These are phyloP conservation scores for Pelvicachromis taeniatus DNA, from an alignment of 2,113 vertebrate genomes.

Conservation along the genomic window DNA sequence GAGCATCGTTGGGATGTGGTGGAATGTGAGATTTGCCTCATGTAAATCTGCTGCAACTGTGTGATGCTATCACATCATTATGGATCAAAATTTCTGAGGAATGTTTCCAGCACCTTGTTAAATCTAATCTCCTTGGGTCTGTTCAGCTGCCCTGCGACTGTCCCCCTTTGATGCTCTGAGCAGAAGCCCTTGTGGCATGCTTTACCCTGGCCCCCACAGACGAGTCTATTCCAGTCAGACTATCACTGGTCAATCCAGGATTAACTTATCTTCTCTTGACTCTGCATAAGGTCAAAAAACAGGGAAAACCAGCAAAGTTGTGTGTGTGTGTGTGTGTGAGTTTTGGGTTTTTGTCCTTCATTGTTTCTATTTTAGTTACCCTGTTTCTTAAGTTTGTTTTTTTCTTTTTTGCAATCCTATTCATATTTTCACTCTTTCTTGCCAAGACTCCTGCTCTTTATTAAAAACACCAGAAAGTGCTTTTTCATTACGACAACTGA, in stretches of 20 bases:
- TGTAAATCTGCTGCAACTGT: not conserved
- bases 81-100: not conserved
- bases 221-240: conserved; percentile 5
- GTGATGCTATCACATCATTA: not conserved
- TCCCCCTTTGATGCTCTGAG: not conserved
- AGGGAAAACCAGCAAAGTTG: not conserved
- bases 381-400: not conserved
- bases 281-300: not conserved
- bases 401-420: not conserved
- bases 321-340: not conserved
- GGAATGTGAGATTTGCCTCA: not conserved
- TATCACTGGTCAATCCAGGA: conserved; percentile 32
- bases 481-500: conserved; percentile 48
- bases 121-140: not conserved
- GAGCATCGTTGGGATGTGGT: not conserved
- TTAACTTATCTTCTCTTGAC: not conserved
- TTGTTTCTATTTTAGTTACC: not conserved
- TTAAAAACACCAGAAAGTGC: conserved; percentile 56
- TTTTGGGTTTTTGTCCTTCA: not conserved
- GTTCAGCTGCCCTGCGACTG: conserved; percentile 23
- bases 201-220: conserved; percentile 5
- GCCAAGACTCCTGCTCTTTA: conserved; percentile 16
- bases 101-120: not conserved
- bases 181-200: conserved; percentile 17
- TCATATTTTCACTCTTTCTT: not conserved